Percentiles rank a stretch among this genome's conserved stretches.
Conservation (phyloP, 1,140 invertebrate genomes). For the Pogonus chalceus region DNA sequence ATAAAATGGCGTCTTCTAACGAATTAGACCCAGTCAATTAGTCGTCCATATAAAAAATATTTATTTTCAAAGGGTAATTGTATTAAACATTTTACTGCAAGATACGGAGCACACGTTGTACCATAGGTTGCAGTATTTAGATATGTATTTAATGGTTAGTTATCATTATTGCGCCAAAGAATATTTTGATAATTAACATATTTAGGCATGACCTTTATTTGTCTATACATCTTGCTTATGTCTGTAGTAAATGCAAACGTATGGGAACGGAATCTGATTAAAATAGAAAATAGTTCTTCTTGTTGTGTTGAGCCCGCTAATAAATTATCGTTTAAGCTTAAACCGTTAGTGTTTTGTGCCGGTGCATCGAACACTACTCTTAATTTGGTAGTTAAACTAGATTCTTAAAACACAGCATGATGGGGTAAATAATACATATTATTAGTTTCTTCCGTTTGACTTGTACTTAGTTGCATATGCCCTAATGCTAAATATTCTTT, state of each 20-base stretch:
- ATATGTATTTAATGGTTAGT: no score
- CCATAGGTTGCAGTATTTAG: no score
- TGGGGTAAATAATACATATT: constrained; percentile 34
- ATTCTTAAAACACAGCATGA: constrained; percentile 31
- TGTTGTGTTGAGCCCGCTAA: constrained; percentile 21
- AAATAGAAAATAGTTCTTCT: constrained; percentile 21
- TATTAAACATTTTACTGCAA: no score
- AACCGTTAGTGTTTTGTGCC: constrained; percentile 18
- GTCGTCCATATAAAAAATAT: no score
- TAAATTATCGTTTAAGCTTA: constrained; percentile 22
- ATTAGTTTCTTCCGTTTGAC: background rate
- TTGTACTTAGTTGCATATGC: constrained; percentile 18
- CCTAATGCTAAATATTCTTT: constrained; percentile 28
- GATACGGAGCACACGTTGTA: no score
- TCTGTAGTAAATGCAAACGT: constrained; percentile 32
- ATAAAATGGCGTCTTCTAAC: no score
- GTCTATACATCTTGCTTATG: no score
- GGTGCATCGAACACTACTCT: constrained; percentile 33
- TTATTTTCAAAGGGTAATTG: no score
- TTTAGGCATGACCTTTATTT: no score
- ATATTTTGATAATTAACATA: no score
- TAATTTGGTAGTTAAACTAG: constrained; percentile 25
- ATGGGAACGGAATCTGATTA: constrained; percentile 33
- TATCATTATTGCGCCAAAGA: no score
- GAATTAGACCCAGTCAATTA: no score